phyloP scores from a whole-genome alignment of 2,797 vertebrate genomes.

The Cheirogaleus major region DNA sequence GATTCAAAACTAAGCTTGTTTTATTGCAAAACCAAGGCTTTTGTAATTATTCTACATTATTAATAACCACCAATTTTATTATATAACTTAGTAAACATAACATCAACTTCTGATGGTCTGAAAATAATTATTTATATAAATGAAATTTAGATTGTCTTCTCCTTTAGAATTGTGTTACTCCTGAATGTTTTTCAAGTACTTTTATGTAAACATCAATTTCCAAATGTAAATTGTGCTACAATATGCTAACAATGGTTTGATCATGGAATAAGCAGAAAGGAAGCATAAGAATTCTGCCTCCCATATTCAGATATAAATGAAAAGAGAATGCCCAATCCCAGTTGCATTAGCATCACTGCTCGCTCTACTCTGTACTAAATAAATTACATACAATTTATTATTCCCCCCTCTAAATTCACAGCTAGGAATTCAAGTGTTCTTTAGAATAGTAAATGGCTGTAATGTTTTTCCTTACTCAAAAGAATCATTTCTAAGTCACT shows the following conservation, averaged over 20 bases:
- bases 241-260: not conserved
- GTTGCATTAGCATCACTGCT: not conserved
- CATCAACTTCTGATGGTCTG: not conserved
- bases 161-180: not conserved
- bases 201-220: not conserved
- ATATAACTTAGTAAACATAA: not conserved
- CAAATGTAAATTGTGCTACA: not conserved
- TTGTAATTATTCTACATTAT: not conserved
- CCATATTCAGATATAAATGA: not conserved
- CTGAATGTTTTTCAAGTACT: not conserved
- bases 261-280: not conserved
- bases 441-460: not conserved
- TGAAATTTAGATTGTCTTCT: not conserved
- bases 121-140: not conserved
- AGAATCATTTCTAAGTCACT: not conserved
- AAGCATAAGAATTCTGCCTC: not conserved
- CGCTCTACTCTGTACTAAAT: not conserved
- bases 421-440: not conserved
- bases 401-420: not conserved
- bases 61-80: not conserved
- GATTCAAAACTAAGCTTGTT: not conserved
- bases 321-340: not conserved
- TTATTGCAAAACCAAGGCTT: not conserved
- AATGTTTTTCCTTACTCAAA: not conserved
- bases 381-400: not conserved